Evolutionary conservation across 1,140 invertebrate species (phyloP), one percentile per base, ranked within the genome.

Genomic region (Calephelis nemesis): DNA sequence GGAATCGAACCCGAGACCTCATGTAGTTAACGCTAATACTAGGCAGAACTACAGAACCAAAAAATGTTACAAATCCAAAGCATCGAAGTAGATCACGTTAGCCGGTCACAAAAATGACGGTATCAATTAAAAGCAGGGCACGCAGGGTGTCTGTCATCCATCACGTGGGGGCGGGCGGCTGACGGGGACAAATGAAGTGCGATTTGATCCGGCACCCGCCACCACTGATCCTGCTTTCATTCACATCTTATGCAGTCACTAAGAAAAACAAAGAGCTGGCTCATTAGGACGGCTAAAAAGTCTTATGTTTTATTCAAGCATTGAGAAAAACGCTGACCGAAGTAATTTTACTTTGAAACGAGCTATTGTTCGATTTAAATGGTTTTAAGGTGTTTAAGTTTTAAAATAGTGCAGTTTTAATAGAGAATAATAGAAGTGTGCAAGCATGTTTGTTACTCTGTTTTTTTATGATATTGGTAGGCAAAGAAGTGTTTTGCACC

Each of bases 151-250:
- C 73, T 69, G 67, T 66, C 74, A 75, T 77, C 76, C 71, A 75
- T 77, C 71, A 77, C 65, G 65, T 62, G 64, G 66, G 69, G 75
- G 75, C 68, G 40, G 72, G 71, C 63, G 69, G 63, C 71, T 88
- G 88, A 89, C 87, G 78, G 77, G 79, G 85, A 91, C 85, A 91
- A 91, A 91, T 91, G 84, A 85, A 91, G 82, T 89, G 85, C 84
- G 82, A 91, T 91, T 85, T 89, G 84, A 87, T 89, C 81, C 80
- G 71, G 74, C 79, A 73, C 76, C 54, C 80, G 74, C 66, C 71
- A 65, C 79, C 78, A 68, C 76, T 82, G 77, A 85, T 84, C 83
- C 82, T 78, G 83, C 80, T 84, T 86, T 85, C 79, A 87, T 87
- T 82, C 84, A 82, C 83, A 85, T 87, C 83, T 90, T 88, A 88